phyloP scores from a whole-genome alignment of 2,888 invertebrate species.

The Notocelia uddmanniana region DNA sequence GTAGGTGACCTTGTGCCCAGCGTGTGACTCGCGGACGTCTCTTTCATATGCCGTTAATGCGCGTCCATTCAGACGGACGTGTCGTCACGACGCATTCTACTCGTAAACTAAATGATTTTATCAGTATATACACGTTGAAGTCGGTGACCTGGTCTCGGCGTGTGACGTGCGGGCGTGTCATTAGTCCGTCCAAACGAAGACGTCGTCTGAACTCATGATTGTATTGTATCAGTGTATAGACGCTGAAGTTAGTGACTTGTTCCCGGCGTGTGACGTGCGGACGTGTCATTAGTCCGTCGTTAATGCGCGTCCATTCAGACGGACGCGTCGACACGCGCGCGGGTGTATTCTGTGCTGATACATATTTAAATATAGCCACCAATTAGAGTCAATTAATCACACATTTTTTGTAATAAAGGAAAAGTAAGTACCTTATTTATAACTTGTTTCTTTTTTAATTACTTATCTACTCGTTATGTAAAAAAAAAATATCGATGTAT shows the following conservation, averaged over 20 bases:
- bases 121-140: slow-evolving; percentile 1
- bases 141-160: slow-evolving; percentile 52
- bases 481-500: too few relatives aligned
- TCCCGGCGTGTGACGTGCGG: slow-evolving; percentile 74
- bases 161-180: slow-evolving; percentile 84
- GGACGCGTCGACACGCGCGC: slow-evolving; percentile 76
- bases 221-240: background rate
- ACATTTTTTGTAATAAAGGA: too few relatives aligned
- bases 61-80: slow-evolving; percentile 79
- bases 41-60: slow-evolving; percentile 84
- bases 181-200: slow-evolving; percentile 63
- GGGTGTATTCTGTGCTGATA: slow-evolving; percentile 68
- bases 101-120: too few relatives aligned
- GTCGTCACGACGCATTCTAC: slow-evolving; percentile 74
- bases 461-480: too few relatives aligned
- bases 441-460: too few relatives aligned
- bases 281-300: slow-evolving; percentile 84
- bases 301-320: slow-evolving; percentile 82
- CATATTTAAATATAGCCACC: background rate
- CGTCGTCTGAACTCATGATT: background rate
- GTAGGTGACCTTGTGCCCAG: slow-evolving; percentile 52
- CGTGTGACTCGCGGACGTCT: slow-evolving; percentile 82
- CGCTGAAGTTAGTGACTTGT: slow-evolving; percentile 51
- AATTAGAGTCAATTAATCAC: too few relatives aligned
- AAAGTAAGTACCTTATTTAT: too few relatives aligned